Evolutionary conservation across 2,113 vertebrate genomes (phyloP).

Genomic region (Pluvianellus socialis): DNA sequence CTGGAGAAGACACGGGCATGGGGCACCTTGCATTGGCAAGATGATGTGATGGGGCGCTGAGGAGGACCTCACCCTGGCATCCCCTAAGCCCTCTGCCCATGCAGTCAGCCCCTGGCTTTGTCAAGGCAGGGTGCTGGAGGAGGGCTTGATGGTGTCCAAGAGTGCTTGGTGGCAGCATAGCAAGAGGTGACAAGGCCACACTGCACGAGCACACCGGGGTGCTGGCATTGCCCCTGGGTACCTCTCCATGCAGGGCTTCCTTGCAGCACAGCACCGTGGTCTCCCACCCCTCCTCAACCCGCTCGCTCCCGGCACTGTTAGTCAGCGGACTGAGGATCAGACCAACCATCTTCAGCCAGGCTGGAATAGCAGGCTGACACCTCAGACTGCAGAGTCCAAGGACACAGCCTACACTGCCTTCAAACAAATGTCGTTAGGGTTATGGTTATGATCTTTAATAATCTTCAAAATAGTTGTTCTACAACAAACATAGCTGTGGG

Average conservation of each 20-base stretch:
- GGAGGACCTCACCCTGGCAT: not conserved
- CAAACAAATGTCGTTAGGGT: not conserved
- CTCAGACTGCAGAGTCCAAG: not conserved
- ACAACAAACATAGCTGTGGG: not conserved
- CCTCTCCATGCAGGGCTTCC: not conserved
- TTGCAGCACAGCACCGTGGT: not conserved
- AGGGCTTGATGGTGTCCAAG: not conserved
- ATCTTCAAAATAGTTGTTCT: not conserved
- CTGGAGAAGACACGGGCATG: not conserved
- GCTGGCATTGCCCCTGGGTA: not conserved
- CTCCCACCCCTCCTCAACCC: not conserved
- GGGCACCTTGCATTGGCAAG: not conserved
- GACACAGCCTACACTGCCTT: not conserved
- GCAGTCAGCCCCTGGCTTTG: not conserved
- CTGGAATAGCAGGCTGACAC: not conserved
- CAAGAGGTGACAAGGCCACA: not conserved
- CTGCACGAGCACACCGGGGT: fast-evolving
- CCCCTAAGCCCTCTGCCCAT: not conserved
- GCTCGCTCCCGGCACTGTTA: not conserved
- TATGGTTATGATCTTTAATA: not conserved
- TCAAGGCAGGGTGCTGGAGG: not conserved
- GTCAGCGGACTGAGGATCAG: not conserved
- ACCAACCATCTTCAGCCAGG: not conserved
- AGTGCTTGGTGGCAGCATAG: not conserved
- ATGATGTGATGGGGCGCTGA: fast-evolving